A percentile compares a stretch with the other conserved stretches of the same genome.
phyloP scores from a whole-genome alignment of 2,888 invertebrate species.

The Nemurella pictetii region DNA sequence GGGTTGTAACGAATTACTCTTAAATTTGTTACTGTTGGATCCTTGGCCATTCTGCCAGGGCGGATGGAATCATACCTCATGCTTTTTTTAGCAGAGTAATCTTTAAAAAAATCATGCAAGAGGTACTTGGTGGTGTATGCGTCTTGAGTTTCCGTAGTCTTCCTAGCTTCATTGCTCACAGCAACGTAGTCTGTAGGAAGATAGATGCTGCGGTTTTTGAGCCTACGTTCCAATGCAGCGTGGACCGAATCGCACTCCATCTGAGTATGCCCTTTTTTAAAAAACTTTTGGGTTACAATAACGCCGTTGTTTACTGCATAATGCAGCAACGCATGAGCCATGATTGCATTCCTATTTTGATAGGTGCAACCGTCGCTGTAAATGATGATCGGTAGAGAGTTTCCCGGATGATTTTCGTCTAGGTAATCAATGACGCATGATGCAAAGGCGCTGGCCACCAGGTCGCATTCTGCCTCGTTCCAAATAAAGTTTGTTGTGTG shows the following conservation, averaged over 20 bases:
- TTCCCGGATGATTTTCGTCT: neutral
- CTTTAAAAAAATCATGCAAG: neutral
- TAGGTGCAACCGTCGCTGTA: slow-evolving; percentile 46
- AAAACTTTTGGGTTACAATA: slow-evolving; percentile 5
- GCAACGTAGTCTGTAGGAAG: slow-evolving; percentile 20
- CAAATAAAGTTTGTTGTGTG: slow-evolving; percentile 45
- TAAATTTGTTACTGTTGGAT: slow-evolving; percentile 43
- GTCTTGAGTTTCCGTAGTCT: neutral
- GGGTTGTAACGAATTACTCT: slow-evolving; percentile 40
- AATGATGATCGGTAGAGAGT: slow-evolving; percentile 42
- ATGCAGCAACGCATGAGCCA: slow-evolving; percentile 46
- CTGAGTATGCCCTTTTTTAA: slow-evolving; percentile 6
- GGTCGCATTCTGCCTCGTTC: slow-evolving; percentile 41
- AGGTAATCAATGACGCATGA: slow-evolving; percentile 42
- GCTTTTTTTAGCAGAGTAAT: slow-evolving; percentile 31
- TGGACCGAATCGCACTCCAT: slow-evolving; percentile 49
- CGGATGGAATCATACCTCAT: slow-evolving; percentile 40
- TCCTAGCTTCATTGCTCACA: slow-evolving; percentile 42
- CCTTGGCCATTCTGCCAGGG: slow-evolving; percentile 43
- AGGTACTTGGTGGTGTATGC: slow-evolving; percentile 6
- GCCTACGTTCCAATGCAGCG: slow-evolving; percentile 47
- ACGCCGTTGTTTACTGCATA: slow-evolving; percentile 43
- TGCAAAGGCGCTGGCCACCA: slow-evolving; percentile 44
- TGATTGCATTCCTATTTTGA: slow-evolving; percentile 44
- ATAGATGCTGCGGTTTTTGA: slow-evolving; percentile 46